Percentiles rank a stretch among this genome's conserved stretches.
Conservation (phyloP, 1,140 invertebrate genomes). For the Riptortus pedestris region DNA sequence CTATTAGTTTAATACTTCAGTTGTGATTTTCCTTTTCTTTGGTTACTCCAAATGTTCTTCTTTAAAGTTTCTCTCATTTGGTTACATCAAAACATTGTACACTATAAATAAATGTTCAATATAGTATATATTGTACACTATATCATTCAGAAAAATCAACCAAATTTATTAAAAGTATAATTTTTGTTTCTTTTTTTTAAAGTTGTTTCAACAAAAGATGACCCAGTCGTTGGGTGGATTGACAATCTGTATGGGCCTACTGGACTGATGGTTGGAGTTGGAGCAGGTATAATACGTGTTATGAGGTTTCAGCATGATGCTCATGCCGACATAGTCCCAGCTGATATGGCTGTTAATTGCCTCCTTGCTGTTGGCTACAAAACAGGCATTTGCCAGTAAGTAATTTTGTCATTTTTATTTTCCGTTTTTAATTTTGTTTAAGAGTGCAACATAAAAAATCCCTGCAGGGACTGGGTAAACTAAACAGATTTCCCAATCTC, state of each 20-base stretch:
- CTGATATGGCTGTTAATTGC: slow-evolving; percentile 64
- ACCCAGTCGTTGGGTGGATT: slow-evolving; percentile 53
- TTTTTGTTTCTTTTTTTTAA: slow-evolving; percentile 9
- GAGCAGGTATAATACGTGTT: slow-evolving; percentile 52
- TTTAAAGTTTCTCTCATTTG: no score
- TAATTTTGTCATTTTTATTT: neutral
- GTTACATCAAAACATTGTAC: no score
- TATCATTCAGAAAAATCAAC: no score
- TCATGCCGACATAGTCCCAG: slow-evolving; percentile 63
- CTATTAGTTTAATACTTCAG: no score
- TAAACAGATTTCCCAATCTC: no score
- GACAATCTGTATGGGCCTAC: slow-evolving; percentile 69
- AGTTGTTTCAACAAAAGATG: slow-evolving; percentile 38
- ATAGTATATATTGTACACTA: no score
- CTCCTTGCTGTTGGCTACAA: slow-evolving; percentile 63
- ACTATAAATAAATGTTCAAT: no score
- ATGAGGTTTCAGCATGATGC: slow-evolving; percentile 45
- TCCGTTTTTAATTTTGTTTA: neutral
- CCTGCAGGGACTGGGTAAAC: no score
- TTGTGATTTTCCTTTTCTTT: no score
- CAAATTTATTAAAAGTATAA: no score
- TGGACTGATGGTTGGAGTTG: slow-evolving; percentile 45
- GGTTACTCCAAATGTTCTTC: no score
- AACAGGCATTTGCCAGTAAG: slow-evolving; percentile 32
- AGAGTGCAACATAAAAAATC: neutral